Percentiles rank a stretch among this genome's conserved stretches.
Conservation (phyloP, 2,888 invertebrate genomes). For the Ornithoptera alexandrae region DNA sequence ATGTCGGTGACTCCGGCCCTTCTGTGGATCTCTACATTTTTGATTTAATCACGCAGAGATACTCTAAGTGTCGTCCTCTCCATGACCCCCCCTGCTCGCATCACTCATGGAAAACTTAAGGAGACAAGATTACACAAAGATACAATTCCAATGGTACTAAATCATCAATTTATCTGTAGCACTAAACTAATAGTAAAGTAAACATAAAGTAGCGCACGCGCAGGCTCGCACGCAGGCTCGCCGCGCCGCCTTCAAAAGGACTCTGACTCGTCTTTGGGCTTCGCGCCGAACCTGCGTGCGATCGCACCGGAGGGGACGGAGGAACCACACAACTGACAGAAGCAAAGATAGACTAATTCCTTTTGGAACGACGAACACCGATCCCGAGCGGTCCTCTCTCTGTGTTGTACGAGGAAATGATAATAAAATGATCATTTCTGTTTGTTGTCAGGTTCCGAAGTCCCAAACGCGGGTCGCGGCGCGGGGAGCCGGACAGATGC, state of each 20-base stretch:
- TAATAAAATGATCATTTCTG: conserved; percentile 79
- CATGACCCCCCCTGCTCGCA: too few relatives aligned
- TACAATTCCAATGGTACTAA: too few relatives aligned
- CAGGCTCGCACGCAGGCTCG: too few relatives aligned
- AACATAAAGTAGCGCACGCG: too few relatives aligned
- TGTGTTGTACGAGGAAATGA: conserved; percentile 62
- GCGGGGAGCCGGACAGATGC: conserved; percentile 56
- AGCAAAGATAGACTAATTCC: conserved; percentile 80
- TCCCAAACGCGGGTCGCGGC: conserved; percentile 67
- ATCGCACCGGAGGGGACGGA: conserved; percentile 62
- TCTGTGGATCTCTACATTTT: too few relatives aligned
- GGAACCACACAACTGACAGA: conserved; percentile 78
- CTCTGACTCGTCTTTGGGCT: conserved; percentile 77
- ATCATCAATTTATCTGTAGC: too few relatives aligned
- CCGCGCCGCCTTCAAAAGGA: conserved; percentile 76
- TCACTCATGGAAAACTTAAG: too few relatives aligned
- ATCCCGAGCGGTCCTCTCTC: conserved; percentile 34
- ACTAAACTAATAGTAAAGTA: too few relatives aligned
- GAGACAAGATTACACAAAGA: too few relatives aligned
- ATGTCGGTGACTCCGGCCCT: too few relatives aligned
- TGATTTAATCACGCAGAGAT: too few relatives aligned
- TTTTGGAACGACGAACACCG: conserved; percentile 65
- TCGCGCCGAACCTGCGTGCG: conserved; percentile 48
- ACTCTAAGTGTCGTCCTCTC: too few relatives aligned
- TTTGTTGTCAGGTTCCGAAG: conserved; percentile 81